Conservation (phyloP, 2,797 vertebrate species). For the Argya squamiceps region DNA sequence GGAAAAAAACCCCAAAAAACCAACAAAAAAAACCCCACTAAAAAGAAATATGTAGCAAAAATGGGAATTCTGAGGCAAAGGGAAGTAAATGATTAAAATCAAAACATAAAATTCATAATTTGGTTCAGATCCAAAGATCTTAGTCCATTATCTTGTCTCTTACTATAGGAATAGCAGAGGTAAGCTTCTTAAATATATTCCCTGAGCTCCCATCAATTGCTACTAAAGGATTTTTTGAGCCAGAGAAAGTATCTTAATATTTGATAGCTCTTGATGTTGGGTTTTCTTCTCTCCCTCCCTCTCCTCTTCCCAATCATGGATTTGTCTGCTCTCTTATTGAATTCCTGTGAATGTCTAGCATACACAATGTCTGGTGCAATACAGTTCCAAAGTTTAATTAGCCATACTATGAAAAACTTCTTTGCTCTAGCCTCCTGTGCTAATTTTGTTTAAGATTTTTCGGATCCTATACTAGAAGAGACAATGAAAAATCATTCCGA, state of each 20-base stretch:
- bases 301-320: neutral
- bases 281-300: neutral
- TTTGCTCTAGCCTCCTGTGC: neutral
- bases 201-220: neutral
- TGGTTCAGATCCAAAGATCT: neutral
- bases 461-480: neutral
- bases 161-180: neutral
- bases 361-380: neutral
- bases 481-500: neutral
- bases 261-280: neutral
- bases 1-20: neutral
- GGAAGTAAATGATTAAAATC: neutral
- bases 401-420: neutral
- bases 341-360: neutral
- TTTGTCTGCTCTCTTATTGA: conserved; percentile 10
- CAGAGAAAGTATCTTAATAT: neutral
- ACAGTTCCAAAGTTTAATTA: conserved; percentile 8
- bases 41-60: neutral
- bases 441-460: neutral
- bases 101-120: neutral
- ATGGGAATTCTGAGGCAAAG: neutral
- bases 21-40: neutral
- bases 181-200: neutral
- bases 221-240: neutral
- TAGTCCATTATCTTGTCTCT: neutral